Evolutionary conservation across 2,113 vertebrate species (phyloP), one percentile per base, ranked within the genome.

Genomic region (Takifugu flavidus): DNA sequence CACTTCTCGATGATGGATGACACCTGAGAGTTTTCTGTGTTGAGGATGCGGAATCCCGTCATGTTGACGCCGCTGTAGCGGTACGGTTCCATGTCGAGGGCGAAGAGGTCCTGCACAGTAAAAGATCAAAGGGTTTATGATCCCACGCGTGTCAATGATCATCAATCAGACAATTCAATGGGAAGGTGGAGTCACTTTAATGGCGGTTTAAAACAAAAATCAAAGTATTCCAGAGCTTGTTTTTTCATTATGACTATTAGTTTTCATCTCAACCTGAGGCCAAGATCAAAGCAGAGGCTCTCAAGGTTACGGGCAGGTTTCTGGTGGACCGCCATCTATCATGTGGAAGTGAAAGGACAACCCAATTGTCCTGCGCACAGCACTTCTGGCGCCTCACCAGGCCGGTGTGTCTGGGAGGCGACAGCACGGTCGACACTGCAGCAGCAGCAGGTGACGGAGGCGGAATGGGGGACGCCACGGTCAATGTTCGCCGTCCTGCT

Each of bases 1-100:
- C 96, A 99, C 74, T 98, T 98, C 87, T 99, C 96, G 46, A 99
- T 95, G 77, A 98, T 96, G 5, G 96, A 98, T 4, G 95, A 92
- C 62, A 99, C 96, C 86, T 98, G 96, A 55, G 91, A 92, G 7
- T 94, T 99, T 84, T 98, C 96, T 0, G 95, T 99, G 86, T 99
- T 98, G 56, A 99, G 83, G 79, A 99, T 97, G 75, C 95, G 91
- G 83, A 99, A 98, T 15, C 96, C 96, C 0, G 96, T 99, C 96
- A 99, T 98, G 78, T 99, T 99, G 61, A 99, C 96, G 2, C 96
- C 96, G 56, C 96, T 99, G 65, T 91, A 98, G 46, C 96, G 92
- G 70, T 99, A 98, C 11, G 95, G 96, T n/a, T 99, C 96, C 89
- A 99, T 95, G 82, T 99, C 95, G 85, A 98, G 89, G 65, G 96